Conservation (phyloP, 1,140 invertebrate genomes). For the Pseudomyrmex dendroicus region DNA sequence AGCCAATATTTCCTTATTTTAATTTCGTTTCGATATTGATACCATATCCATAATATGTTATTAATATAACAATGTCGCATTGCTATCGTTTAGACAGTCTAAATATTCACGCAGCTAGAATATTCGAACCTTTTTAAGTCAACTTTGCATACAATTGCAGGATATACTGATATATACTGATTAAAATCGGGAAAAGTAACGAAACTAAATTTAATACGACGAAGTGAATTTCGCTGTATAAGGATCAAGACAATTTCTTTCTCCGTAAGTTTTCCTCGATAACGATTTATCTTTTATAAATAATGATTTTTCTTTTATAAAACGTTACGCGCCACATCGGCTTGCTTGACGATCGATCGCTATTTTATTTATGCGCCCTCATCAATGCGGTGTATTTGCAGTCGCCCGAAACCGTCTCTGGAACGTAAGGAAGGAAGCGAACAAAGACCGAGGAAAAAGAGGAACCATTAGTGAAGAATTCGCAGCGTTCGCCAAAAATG, state of each 20-base stretch:
- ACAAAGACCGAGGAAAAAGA: background rate
- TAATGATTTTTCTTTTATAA: constrained; percentile 2
- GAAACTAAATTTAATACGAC: background rate
- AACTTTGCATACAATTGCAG: background rate
- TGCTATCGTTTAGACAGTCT: background rate
- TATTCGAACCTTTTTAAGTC: no score
- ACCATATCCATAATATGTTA: background rate
- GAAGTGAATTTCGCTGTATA: background rate
- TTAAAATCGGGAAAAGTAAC: background rate
- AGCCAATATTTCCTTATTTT: background rate
- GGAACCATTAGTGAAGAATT: constrained; percentile 45
- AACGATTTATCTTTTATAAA: background rate
- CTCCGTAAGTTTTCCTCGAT: constrained; percentile 20
- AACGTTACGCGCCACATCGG: background rate
- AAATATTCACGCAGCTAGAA: no score
- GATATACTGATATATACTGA: background rate
- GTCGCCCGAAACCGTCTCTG: constrained; percentile 28
- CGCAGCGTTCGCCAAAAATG: constrained; percentile 63
- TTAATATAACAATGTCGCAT: background rate
- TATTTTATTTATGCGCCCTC: constrained; percentile 44
- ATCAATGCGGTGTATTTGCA: constrained; percentile 14
- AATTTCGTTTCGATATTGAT: background rate
- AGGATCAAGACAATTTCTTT: constrained; percentile 1
- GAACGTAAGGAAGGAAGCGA: constrained; percentile 36
- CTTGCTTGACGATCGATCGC: constrained; percentile 31